Percentiles rank a stretch among this genome's conserved stretches.
These are phyloP conservation scores for Thermophis baileyi DNA, from an alignment of 2,113 vertebrate species.

Conservation along the genomic window DNA sequence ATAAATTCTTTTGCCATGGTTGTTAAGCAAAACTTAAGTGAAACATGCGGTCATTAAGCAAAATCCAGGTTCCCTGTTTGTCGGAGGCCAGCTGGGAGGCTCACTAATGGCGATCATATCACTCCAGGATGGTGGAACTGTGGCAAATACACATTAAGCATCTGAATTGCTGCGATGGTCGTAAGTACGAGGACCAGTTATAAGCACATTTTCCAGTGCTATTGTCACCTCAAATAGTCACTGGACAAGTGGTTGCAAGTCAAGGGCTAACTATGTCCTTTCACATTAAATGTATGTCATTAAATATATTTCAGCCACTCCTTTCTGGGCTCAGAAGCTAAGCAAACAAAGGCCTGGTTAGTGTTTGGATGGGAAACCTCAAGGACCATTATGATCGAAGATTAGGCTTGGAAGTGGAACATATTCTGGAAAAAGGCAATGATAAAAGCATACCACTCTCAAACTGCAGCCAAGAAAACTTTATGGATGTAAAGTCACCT, in stretches of 20 bases:
- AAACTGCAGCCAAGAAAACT: not conserved
- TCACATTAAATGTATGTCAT: not conserved
- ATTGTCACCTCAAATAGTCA: no score
- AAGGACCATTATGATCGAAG: not conserved
- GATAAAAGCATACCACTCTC: not conserved
- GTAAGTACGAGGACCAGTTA: no score
- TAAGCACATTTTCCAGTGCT: no score
- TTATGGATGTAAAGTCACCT: not conserved
- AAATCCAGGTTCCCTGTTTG: not conserved
- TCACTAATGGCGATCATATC: no score
- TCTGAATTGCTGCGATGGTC: no score
- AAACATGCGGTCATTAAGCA: not conserved
- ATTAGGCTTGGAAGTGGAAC: not conserved
- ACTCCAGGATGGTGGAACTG: no score
- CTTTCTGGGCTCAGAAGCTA: not conserved
- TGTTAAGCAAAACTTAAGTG: not conserved
- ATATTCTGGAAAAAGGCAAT: not conserved
- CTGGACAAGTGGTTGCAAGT: no score
- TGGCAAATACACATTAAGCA: no score
- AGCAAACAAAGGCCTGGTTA: not conserved
- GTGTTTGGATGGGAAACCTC: not conserved
- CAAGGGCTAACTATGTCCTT: not conserved
- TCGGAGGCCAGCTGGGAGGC: no score
- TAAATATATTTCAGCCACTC: not conserved
- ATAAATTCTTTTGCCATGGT: not conserved